These are phyloP conservation scores for Anoplopoma fimbria DNA, from an alignment of 2,113 vertebrate species.

Conservation along the genomic window DNA sequence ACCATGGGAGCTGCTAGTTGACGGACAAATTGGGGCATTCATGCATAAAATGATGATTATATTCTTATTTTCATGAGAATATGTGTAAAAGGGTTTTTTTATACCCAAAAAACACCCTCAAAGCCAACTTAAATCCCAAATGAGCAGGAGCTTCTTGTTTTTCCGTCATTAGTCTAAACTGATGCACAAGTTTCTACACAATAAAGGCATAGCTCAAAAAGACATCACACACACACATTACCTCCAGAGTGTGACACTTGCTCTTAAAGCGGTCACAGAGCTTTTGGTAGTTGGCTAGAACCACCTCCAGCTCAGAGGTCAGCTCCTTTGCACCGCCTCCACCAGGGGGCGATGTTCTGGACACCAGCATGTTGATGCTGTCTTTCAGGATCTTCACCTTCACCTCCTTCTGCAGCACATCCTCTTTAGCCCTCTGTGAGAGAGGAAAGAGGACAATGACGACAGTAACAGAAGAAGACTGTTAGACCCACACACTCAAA, in stretches of 20 bases:
- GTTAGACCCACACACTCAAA: background rate
- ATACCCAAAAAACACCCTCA: background rate
- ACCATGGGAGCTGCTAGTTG: background rate
- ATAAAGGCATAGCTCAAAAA: background rate
- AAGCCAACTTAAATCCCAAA: background rate
- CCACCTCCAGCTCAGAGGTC: slow-evolving; percentile 85
- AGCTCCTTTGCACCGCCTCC: slow-evolving; percentile 86
- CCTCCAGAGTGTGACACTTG: slow-evolving; percentile 97
- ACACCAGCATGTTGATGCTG: slow-evolving; percentile 91
- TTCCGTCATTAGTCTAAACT: background rate
- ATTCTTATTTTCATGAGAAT: background rate
- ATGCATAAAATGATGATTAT: slow-evolving; percentile 13
- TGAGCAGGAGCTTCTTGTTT: background rate
- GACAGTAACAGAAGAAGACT: background rate
- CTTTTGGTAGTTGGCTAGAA: slow-evolving; percentile 94
- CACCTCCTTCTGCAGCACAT: slow-evolving; percentile 98
- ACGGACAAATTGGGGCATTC: slow-evolving; percentile 5
- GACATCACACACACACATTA: slow-evolving; percentile 61
- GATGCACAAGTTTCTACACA: background rate
- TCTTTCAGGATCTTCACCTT: slow-evolving; percentile 98
- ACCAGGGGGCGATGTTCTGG: slow-evolving; percentile 83
- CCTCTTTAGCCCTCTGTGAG: slow-evolving; percentile 94
- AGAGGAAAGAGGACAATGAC: background rate
- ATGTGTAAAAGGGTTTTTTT: background rate
- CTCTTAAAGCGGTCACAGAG: slow-evolving; percentile 95